Conservation (phyloP, 2,113 vertebrate species). For the Neomonachus schauinslandi region DNA sequence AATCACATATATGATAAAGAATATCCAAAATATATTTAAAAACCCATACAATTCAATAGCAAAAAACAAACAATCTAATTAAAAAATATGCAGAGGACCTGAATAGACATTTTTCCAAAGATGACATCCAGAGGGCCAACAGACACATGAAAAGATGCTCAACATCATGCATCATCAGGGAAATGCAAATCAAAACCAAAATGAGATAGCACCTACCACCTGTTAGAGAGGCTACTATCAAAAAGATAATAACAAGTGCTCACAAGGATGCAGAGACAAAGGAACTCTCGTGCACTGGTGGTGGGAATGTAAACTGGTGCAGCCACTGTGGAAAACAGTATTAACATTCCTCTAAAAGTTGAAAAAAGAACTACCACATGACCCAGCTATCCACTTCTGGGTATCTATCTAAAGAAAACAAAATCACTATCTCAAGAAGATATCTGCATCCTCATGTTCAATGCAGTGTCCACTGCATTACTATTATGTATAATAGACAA, state of each 20-base stretch:
- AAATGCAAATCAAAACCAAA: neutral
- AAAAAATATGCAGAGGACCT: neutral
- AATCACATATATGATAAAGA: neutral
- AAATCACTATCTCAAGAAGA: neutral
- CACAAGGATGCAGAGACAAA: neutral
- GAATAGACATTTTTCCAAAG: neutral
- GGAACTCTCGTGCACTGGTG: neutral
- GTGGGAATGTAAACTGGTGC: neutral
- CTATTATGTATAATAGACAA: neutral
- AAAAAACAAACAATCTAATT: neutral
- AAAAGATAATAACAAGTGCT: neutral
- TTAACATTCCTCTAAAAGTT: neutral
- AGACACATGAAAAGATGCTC: neutral
- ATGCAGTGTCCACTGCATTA: neutral
- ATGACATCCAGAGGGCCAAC: neutral
- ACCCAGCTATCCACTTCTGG: neutral
- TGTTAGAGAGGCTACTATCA: neutral
- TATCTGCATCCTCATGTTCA: neutral
- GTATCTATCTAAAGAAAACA: neutral
- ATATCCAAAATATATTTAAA: neutral
- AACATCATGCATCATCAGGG: neutral
- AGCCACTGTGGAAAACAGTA: neutral
- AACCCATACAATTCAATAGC: neutral
- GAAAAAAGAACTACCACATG: neutral
- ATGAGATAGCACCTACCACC: neutral